phyloP scores from a whole-genome alignment of 2,797 vertebrate species.

The Sebastes oblongus region DNA sequence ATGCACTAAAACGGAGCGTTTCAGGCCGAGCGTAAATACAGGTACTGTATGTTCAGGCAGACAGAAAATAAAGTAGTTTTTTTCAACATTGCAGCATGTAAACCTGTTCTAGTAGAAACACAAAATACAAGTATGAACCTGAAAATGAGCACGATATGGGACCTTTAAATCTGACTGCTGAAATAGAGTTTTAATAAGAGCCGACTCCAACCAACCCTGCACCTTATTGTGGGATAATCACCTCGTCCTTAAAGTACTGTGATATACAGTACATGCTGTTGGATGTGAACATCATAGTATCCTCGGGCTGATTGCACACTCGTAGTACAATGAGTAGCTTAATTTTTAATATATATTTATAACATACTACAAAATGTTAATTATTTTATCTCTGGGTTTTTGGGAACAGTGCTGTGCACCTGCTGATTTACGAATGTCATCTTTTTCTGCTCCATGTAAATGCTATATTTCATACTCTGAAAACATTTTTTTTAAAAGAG shows the following conservation, averaged over 20 bases:
- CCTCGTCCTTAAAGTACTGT: slow-evolving; percentile 49
- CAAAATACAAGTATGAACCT: too few relatives aligned
- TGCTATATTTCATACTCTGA: slow-evolving; percentile 63
- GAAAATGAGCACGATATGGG: too few relatives aligned
- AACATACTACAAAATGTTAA: slow-evolving; percentile 24
- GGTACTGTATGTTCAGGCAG: too few relatives aligned
- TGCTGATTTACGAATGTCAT: slow-evolving; percentile 56
- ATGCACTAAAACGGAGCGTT: too few relatives aligned
- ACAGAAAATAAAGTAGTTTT: too few relatives aligned
- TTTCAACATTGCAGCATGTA: too few relatives aligned
- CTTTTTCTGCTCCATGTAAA: slow-evolving; percentile 42
- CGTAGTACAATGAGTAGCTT: slow-evolving; percentile 53
- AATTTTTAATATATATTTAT: slow-evolving; percentile 60
- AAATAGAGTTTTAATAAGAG: slow-evolving; percentile 9
- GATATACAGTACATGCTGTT: slow-evolving; percentile 22
- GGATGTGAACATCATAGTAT: slow-evolving; percentile 18
- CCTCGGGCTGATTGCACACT: slow-evolving; percentile 25
- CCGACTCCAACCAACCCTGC: slow-evolving; percentile 27
- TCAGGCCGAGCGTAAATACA: too few relatives aligned
- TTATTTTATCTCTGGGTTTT: slow-evolving; percentile 55
- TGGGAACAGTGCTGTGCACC: slow-evolving; percentile 64
- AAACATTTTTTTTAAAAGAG: slow-evolving; percentile 54
- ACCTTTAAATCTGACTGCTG: background rate
- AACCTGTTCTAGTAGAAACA: too few relatives aligned
- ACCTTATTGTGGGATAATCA: slow-evolving; percentile 56